Base-by-base conservation (phyloP, 2,888 invertebrate species). In the Drosophila fulvimacula region DNA sequence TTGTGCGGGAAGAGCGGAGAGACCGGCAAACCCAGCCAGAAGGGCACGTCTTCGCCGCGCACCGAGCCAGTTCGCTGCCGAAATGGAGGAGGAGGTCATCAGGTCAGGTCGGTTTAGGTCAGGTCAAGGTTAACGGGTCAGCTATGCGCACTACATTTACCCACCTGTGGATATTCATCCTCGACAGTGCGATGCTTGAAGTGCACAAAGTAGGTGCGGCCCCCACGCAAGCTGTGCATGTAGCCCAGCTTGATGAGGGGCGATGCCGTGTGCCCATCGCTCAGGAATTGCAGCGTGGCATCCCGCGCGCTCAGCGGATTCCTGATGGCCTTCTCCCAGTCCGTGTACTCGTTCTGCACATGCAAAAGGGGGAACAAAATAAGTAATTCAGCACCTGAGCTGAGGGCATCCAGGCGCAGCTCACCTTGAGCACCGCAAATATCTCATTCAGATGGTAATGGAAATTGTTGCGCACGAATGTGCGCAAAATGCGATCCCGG, bases 381-480 rank as follows among this genome's bases (percentile, higher is more conserved):
- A 5, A 7, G 15, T 13, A 11, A 34, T 19, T 38, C 24, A n/a
- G 7, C 52, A 52, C 11, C 38, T 52, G 52, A 3, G 38, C 11
- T 11, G 19, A 11, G 5, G 6, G 24, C n/a, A 24, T 17, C 38
- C 4, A 5, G 21, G 2, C n/a, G 6, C 24, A 5, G 3, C 38
- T 79, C 56, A 93, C 93, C 92, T 94, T 94, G 84, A 98, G 94
- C 59, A 98, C 98, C 58, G 98, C 97, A 93, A 97, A 97, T 90
- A 97, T 97, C 93, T 98, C 98, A 93, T 97, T 98, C 84, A 98
- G 94, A 93, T 99, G 98, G 93, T 96, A 99, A 91, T 96, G 96
- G 93, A 97, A 99, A 65, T 98, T 96, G 93, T 99, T 99, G 77
- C 98, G 95, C 73, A 98, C 98, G 93, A 97, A 96, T 53, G 98